phyloP scores from a whole-genome alignment of 2,888 invertebrate genomes.

The Eupithecia pulchellata region DNA sequence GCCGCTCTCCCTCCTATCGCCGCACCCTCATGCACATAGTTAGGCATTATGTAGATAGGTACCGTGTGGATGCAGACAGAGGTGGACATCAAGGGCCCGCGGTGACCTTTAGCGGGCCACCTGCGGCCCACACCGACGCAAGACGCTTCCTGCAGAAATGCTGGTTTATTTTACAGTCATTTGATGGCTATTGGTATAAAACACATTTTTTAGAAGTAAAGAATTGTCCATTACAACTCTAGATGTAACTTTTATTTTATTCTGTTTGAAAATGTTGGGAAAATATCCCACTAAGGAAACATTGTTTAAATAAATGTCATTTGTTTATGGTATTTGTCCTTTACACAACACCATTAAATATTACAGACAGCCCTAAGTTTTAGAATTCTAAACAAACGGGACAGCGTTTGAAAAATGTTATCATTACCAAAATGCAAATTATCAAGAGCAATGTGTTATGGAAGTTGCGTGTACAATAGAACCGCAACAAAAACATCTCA shows the following conservation, averaged over 20 bases:
- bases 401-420: background rate
- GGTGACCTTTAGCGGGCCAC: slow-evolving; percentile 25
- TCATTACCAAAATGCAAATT: background rate
- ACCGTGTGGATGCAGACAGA: background rate
- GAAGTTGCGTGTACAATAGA: background rate
- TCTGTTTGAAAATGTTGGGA: background rate
- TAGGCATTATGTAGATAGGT: background rate
- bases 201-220: background rate
- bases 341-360: too few relatives aligned
- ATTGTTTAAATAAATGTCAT: background rate
- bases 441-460: background rate
- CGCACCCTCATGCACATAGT: background rate
- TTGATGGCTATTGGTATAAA: background rate
- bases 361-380: background rate
- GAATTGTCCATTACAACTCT: background rate
- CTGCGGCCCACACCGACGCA: slow-evolving; percentile 26
- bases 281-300: background rate
- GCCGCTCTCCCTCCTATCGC: background rate
- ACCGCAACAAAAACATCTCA: background rate
- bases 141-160: background rate
- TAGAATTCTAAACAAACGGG: background rate
- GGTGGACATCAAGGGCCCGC: slow-evolving; percentile 7
- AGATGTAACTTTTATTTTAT: background rate
- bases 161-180: background rate
- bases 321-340: too few relatives aligned